Percentiles rank a stretch among this genome's conserved stretches.
Conservation (phyloP, 1,140 invertebrate species). For the Aethina tumida region DNA sequence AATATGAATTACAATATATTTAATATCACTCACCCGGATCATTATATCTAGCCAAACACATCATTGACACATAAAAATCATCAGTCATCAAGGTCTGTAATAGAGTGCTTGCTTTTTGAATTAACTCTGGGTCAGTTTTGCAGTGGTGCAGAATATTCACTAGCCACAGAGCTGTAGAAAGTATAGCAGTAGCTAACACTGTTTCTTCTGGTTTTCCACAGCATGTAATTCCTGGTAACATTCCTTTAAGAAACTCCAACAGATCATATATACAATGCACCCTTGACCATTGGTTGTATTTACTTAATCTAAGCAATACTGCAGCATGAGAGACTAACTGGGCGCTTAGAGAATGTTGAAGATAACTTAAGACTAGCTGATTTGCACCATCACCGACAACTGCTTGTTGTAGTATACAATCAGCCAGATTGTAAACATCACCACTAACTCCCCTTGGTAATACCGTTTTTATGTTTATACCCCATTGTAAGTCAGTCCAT, state of each 20-base stretch:
- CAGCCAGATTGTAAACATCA: slow-evolving; percentile 84
- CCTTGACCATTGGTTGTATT: slow-evolving; percentile 81
- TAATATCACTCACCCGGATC: slow-evolving; percentile 22
- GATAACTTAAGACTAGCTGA: slow-evolving; percentile 78
- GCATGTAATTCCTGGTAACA: slow-evolving; percentile 53
- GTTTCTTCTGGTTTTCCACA: slow-evolving; percentile 75
- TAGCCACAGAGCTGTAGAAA: slow-evolving; percentile 71
- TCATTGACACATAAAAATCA: slow-evolving; percentile 70
- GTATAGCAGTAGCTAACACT: slow-evolving; percentile 59
- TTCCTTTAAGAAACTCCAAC: slow-evolving; percentile 74
- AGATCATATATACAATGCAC: slow-evolving; percentile 76
- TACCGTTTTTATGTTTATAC: slow-evolving; percentile 84
- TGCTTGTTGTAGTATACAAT: slow-evolving; percentile 87
- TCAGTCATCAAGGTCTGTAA: slow-evolving; percentile 60
- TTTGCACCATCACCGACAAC: slow-evolving; percentile 86
- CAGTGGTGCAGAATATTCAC: slow-evolving; percentile 61
- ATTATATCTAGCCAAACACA: slow-evolving; percentile 61
- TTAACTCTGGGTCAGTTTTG: slow-evolving; percentile 43
- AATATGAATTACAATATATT: too few species aligned
- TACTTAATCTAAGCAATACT: slow-evolving; percentile 76
- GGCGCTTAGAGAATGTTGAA: slow-evolving; percentile 83
- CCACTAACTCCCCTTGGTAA: slow-evolving; percentile 77
- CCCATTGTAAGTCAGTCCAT: slow-evolving; percentile 92
- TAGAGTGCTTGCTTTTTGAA: slow-evolving; percentile 59
- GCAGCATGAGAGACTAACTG: slow-evolving; percentile 85